phyloP scores from a whole-genome alignment of 1,140 invertebrate genomes.

The Micrasema longulum region DNA sequence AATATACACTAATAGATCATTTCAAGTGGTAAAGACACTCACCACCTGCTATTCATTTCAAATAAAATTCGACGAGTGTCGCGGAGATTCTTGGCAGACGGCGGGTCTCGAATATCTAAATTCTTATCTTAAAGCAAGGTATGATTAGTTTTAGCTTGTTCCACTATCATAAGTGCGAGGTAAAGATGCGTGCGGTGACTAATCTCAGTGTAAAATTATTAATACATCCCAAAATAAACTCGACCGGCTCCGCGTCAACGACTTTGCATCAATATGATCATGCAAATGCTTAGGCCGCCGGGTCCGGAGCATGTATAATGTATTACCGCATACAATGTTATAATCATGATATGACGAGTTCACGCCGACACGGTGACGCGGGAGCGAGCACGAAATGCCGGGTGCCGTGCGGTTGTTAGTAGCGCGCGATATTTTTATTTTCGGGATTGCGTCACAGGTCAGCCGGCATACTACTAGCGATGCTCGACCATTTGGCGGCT shows the following conservation, averaged over 20 bases:
- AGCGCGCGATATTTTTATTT: constrained; percentile 27
- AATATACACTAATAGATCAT: no score
- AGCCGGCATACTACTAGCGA: constrained; percentile 1
- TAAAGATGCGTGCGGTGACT: background rate
- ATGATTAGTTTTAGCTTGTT: no score
- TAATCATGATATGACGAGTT: constrained; percentile 21
- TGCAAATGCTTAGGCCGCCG: constrained; percentile 17
- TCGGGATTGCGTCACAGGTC: constrained; percentile 19
- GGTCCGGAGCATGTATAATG: constrained; percentile 5
- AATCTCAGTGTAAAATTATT: constrained; percentile 6
- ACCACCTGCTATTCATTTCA: no score
- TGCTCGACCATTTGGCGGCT: constrained; percentile 21
- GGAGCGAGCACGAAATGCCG: constrained; percentile 20
- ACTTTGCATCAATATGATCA: constrained; percentile 20
- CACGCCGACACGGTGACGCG: constrained; percentile 15
- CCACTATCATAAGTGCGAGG: background rate
- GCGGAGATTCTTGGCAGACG: no score
- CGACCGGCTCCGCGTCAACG: background rate
- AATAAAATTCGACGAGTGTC: no score
- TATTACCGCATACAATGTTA: constrained; percentile 36
- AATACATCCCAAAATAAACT: constrained; percentile 14
- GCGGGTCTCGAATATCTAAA: no score
- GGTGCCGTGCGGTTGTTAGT: constrained; percentile 1
- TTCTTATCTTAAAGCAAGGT: no score
- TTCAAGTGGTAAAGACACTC: no score